phyloP scores from a whole-genome alignment of 1,140 invertebrate genomes.

The Leptoteleia sp. region DNA sequence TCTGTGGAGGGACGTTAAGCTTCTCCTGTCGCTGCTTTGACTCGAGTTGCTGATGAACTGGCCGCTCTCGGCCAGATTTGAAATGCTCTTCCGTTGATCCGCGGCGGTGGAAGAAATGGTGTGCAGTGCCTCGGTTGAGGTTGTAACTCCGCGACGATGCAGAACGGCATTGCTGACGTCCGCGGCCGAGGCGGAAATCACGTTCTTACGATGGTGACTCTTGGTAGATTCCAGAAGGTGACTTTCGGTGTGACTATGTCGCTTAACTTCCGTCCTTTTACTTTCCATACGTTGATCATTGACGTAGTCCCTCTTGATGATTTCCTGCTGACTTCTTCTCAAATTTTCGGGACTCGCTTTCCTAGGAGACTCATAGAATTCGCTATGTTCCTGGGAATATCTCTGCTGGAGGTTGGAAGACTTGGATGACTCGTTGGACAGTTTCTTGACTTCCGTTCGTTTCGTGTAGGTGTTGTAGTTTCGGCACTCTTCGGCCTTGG shows the following conservation, averaged over 20 bases:
- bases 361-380: conserved; percentile 10
- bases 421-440: conserved; percentile 71
- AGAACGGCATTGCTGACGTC: conserved; percentile 88
- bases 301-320: conserved; percentile 71
- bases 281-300: conserved; percentile 71
- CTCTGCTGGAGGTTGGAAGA: conserved; percentile 77
- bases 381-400: conserved; percentile 54
- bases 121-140: conserved; percentile 84
- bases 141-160: conserved; percentile 85
- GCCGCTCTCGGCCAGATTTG: conserved; percentile 87
- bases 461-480: conserved; percentile 84
- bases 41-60: conserved; percentile 85
- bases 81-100: conserved; percentile 89
- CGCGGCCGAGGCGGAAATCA: conserved; percentile 86
- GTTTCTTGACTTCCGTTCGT: conserved; percentile 71
- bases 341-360: conserved; percentile 51
- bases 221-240: conserved; percentile 65
- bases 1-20: conserved; percentile 88
- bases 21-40: conserved; percentile 86
- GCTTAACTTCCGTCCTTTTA: conserved; percentile 52
- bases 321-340: conserved; percentile 53
- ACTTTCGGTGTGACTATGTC: conserved; percentile 43
- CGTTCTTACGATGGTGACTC: conserved; percentile 86
- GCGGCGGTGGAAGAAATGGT: conserved; percentile 88
- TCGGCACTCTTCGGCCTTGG: conserved; percentile 20